These are phyloP conservation scores for Drosophila birchii DNA, from an alignment of 2,888 invertebrate genomes.

Conservation along the genomic window DNA sequence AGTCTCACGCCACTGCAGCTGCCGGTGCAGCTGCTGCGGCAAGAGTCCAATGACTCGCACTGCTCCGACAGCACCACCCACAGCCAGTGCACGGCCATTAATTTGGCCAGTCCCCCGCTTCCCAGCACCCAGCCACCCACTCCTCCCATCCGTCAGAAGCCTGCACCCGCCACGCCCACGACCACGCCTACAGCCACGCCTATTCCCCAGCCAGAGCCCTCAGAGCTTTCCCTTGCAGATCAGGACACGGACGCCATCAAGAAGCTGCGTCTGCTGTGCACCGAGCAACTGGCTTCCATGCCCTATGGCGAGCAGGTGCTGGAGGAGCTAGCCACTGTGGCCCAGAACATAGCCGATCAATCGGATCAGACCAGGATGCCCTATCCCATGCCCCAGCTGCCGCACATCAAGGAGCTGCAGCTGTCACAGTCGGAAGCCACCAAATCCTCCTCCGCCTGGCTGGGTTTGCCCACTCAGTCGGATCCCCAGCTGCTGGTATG, in stretches of 20 bases:
- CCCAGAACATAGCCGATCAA: conserved; percentile 84
- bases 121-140: conserved; percentile 59
- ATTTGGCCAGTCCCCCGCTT: conserved; percentile 75
- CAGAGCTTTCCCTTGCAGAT: conserved; percentile 63
- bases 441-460: conserved; percentile 85
- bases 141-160: conserved; percentile 40
- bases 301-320: conserved; percentile 90
- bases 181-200: conserved; percentile 20
- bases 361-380: conserved; percentile 83
- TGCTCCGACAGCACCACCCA: conserved; percentile 88
- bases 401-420: conserved; percentile 85
- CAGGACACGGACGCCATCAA: conserved; percentile 82
- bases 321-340: conserved; percentile 88
- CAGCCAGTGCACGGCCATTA: conserved; percentile 89
- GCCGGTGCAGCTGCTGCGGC: conserved; percentile 82
- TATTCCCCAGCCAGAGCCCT: conserved; percentile 36
- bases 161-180: conserved; percentile 48
- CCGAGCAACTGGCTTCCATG: conserved; percentile 88
- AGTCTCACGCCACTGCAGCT: conserved; percentile 13
- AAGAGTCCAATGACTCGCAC: conserved; percentile 87
- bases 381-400: conserved; percentile 85
- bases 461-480: conserved; percentile 87
- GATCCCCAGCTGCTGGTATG: conserved; percentile 88
- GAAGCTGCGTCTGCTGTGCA: conserved; percentile 88
- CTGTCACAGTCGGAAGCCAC: conserved; percentile 35